Evolutionary conservation across 2,797 vertebrate species (phyloP), one percentile per base, ranked within the genome.

Genomic region (Coregonus ussuriensis): DNA sequence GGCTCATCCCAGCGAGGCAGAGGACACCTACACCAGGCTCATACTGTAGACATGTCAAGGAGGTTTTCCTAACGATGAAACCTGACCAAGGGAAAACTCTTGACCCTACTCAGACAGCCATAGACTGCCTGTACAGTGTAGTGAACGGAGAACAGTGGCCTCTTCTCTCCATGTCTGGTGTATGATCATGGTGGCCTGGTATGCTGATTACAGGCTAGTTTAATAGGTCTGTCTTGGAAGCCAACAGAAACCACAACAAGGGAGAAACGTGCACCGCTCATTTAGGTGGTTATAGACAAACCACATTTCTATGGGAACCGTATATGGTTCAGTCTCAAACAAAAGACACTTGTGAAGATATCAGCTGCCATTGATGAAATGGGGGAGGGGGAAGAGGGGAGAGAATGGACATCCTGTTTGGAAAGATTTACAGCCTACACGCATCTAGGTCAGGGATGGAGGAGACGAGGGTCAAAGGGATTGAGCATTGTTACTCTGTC

Each of bases 191-290:
- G 89, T 91, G 91, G 92, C 86, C 84, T 79, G 75, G 80, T 71
- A 18, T 77, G 59, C 84, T 90, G 88, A 92, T 92, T 92, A 93
- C 83, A 92, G 89, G 87, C 78, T 83, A 77, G 85, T 89, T 88
- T 74, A 88, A 84, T 80, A 86, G 68, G 68, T 75, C 85, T 85
- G 84, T 91, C 91, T 92, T 91, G 85, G 85, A 82, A 77, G 89
- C 85, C 84, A 88, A 87, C 85, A 79, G 79, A 80, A 88, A 80
- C 91, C 90, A 91, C 90, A 91, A 91, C 85, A 91, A 52, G 83
- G 70, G 82, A 80, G 85, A 90, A 89, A 88, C 75, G 37, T 75
- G 80, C 74, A 71, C 77, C 77, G 72, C 81, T 86, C 72, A 74
- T 86, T 90, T 73, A 86, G 84, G 78, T 75, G 82, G 82, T 51